Evolutionary conservation across 1,140 invertebrate genomes (phyloP), one percentile per base, ranked within the genome.

Genomic region (Orius laevigatus): DNA sequence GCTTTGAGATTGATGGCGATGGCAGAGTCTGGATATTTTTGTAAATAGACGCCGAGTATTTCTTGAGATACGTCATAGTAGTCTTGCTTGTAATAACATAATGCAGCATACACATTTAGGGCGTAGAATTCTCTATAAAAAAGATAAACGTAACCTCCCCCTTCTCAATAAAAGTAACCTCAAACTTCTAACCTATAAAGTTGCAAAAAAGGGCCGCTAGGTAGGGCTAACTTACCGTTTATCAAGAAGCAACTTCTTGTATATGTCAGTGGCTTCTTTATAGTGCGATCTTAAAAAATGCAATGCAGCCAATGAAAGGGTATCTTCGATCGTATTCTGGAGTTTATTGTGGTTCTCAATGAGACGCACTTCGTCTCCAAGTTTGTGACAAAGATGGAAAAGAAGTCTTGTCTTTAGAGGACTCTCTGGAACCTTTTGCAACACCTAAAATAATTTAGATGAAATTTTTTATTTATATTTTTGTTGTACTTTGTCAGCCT

Each of bases 241-340:
- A 56, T 93, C 88, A 1, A 93, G 63, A 11, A 98, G 67, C 43
- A 97, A 76, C 53, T 88, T 76, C 65, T 98, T 99, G 61, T 99
- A 99, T 55, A 98, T 91, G 66, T 98, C 94, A 56, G 98, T 97
- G 16, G 95, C 92, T 67, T 98, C 94, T 66, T 98, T 92, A 65
- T 96, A 98, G 63, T 98, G 92, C 33, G 83, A 82, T 33, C 92
- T 71, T 38, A 98, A 69, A 63, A 95, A 98, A 64, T 98, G 91
- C 57, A 98, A 90, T 0, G 93, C 89, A 2, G 95, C 95, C 33
- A 98, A 66, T 56, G 88, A 92, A 6, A 98, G 69, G 65, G 97
- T 92, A 69, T 98, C 93, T 66, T 97, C 89, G 9, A 90, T 74
- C 3, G 84, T 75, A 60, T 95, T 87, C 51, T 87, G 76, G 8